Percentiles rank a stretch among this genome's conserved stretches.
Evolutionary conservation across 2,888 invertebrate species (phyloP).

Genomic region (Lumbricus terrestris): DNA sequence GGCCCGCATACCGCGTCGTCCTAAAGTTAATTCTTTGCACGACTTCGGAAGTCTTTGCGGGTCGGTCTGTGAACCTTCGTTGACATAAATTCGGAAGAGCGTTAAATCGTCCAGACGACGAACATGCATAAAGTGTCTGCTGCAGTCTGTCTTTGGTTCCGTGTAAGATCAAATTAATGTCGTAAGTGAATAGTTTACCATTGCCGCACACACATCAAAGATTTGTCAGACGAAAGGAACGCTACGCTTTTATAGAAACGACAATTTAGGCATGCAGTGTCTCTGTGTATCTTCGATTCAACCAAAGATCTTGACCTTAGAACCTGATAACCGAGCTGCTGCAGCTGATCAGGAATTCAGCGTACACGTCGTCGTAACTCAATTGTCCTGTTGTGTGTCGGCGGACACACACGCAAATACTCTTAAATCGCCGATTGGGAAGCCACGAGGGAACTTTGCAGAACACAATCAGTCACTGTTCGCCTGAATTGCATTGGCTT

Average conservation of each 20-base stretch:
- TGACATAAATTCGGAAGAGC: neutral
- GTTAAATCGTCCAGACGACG: too few relatives aligned
- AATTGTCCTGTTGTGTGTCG: neutral
- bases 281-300: neutral
- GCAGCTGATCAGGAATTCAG: neutral
- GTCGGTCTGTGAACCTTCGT: neutral
- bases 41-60: neutral
- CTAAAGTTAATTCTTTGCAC: neutral
- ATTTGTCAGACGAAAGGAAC: too few relatives aligned
- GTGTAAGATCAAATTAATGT: too few relatives aligned
- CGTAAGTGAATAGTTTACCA: too few relatives aligned
- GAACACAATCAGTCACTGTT: neutral
- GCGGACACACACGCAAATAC: neutral
- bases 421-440: neutral
- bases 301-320: neutral
- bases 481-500: neutral
- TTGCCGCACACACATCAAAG: too few relatives aligned
- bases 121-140: too few relatives aligned
- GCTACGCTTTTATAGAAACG: neutral
- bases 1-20: neutral
- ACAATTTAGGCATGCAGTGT: too few relatives aligned
- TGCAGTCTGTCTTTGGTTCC: too few relatives aligned
- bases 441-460: neutral
- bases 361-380: neutral
- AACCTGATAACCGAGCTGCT: neutral